Percentiles rank a stretch among this genome's conserved stretches.
phyloP scores from a whole-genome alignment of 2,888 invertebrate genomes.

The Zeuzera pyrina region DNA sequence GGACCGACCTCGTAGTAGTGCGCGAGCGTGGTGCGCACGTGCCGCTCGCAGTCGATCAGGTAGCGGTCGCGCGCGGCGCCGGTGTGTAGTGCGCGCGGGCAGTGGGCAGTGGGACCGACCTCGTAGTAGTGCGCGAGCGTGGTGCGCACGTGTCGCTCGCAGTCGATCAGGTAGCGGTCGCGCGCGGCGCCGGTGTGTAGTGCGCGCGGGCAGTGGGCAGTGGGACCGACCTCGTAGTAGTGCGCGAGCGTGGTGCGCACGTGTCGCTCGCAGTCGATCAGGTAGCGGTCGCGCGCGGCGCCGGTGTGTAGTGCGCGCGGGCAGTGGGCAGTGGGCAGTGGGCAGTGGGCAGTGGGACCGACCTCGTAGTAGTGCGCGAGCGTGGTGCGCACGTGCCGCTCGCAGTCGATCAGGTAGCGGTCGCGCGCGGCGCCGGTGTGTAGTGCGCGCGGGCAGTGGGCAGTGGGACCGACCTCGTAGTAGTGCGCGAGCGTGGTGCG shows the following conservation, averaged over 20 bases:
- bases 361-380: slow-evolving; percentile 77
- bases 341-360: too few species aligned
- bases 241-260: slow-evolving; percentile 67
- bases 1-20: slow-evolving; percentile 75
- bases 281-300: slow-evolving; percentile 76
- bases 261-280: slow-evolving; percentile 54
- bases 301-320: slow-evolving; percentile 72
- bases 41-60: slow-evolving; percentile 57
- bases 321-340: too few species aligned
- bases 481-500: slow-evolving; percentile 70
- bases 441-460: slow-evolving; percentile 76
- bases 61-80: slow-evolving; percentile 77
- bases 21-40: slow-evolving; percentile 62
- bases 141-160: slow-evolving; percentile 51
- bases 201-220: slow-evolving; percentile 76
- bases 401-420: slow-evolving; percentile 72
- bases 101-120: slow-evolving; percentile 75
- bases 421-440: slow-evolving; percentile 75
- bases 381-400: slow-evolving; percentile 53
- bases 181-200: slow-evolving; percentile 75
- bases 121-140: slow-evolving; percentile 75
- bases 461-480: slow-evolving; percentile 73
- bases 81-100: slow-evolving; percentile 74
- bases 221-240: slow-evolving; percentile 75
- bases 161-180: slow-evolving; percentile 74